Evolutionary conservation across 2,888 invertebrate genomes (phyloP).

Genomic region (Scaptomyza flava): DNA sequence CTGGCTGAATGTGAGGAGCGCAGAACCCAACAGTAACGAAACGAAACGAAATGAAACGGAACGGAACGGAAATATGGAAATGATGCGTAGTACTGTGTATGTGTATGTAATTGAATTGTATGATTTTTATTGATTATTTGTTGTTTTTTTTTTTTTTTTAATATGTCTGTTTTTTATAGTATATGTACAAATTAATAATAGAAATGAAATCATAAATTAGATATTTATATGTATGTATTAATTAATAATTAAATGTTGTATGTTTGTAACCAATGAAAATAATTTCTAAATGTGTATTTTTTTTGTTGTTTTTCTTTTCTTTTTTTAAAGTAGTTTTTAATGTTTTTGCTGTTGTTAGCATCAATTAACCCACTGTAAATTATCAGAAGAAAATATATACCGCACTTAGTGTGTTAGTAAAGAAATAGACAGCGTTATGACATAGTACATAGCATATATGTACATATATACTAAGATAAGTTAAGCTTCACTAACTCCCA

Average conservation of each 20-base stretch:
- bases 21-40: neutral
- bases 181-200: conserved; percentile 46
- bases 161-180: conserved; percentile 23
- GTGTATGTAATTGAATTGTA: conserved; percentile 7
- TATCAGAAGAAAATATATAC: conserved; percentile 20
- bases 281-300: conserved; percentile 7
- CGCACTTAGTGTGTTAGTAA: conserved; percentile 7
- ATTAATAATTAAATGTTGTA: neutral
- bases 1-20: neutral
- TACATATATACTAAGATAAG: no score
- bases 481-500: conserved; percentile 13
- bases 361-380: neutral
- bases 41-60: conserved; percentile 14
- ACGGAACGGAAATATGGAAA: conserved; percentile 10
- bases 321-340: neutral
- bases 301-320: neutral
- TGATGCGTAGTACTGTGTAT: neutral
- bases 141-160: conserved; percentile 9
- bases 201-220: conserved; percentile 46
- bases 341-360: neutral
- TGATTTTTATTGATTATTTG: conserved; percentile 36
- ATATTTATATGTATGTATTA: conserved; percentile 9
- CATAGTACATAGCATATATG: neutral
- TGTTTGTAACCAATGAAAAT: conserved; percentile 11
- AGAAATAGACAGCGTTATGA: conserved; percentile 2